Conservation (phyloP, 1,140 invertebrate genomes). For the Apis florea region DNA sequence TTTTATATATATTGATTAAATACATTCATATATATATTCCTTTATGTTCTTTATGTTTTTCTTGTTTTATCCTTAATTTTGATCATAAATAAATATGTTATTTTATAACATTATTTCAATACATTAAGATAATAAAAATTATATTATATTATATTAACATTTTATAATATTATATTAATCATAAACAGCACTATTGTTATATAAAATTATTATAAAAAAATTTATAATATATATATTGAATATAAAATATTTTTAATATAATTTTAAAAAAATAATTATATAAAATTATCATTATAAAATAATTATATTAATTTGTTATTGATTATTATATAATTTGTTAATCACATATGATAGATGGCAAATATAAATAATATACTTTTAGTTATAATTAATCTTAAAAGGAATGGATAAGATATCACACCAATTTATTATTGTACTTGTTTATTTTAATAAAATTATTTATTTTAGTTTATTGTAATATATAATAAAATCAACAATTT, state of each 20-base stretch:
- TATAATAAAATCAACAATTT: background rate
- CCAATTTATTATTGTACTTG: conserved; percentile 4
- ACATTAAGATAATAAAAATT: too few species aligned
- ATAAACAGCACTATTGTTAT: background rate
- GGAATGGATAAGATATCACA: background rate
- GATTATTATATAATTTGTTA: background rate
- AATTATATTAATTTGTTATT: background rate
- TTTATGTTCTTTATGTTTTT: background rate
- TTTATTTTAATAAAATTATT: background rate
- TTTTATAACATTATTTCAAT: background rate
- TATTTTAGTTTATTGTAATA: background rate
- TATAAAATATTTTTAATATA: background rate
- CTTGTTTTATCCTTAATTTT: background rate
- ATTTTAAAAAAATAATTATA: background rate
- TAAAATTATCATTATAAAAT: background rate
- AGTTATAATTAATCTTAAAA: background rate
- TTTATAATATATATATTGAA: background rate
- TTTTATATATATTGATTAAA: background rate
- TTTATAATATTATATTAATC: background rate
- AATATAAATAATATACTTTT: conserved; percentile 9
- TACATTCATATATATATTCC: background rate
- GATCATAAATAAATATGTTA: background rate
- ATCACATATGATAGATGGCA: background rate
- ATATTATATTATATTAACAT: too few species aligned
- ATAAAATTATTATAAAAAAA: background rate